These are phyloP conservation scores for Crypturellus undulatus DNA, from an alignment of 2,113 vertebrate species.

Conservation along the genomic window DNA sequence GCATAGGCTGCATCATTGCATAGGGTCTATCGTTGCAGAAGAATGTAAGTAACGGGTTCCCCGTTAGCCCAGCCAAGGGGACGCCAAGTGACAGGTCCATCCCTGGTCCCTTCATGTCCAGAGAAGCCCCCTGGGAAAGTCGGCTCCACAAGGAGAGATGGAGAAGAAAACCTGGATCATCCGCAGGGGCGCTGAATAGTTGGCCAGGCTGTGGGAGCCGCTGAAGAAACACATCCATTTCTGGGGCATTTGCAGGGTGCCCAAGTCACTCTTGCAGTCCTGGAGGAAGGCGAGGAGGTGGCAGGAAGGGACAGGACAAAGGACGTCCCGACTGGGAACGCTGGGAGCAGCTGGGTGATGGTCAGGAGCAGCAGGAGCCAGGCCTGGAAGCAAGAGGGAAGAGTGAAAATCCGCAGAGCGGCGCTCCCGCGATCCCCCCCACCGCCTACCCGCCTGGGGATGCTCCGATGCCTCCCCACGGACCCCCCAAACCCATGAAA, in stretches of 20 bases:
- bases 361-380: neutral
- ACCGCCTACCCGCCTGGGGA: no score
- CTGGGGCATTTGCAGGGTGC: neutral
- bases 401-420: neutral
- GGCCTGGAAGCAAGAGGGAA: neutral
- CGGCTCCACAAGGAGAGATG: neutral
- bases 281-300: neutral
- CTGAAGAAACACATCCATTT: neutral
- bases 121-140: neutral
- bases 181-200: neutral
- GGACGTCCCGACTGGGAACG: neutral
- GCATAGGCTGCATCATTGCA: no score
- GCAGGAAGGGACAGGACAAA: neutral
- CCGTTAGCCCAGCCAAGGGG: fast-evolving
- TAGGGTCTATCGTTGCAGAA: neutral
- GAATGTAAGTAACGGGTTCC: fast-evolving
- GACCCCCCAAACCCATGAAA: no score
- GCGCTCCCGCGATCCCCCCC: no score
- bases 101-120: neutral
- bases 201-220: neutral
- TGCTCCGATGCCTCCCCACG: no score
- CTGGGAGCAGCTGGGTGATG: neutral
- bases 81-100: no score
- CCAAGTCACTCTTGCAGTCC: neutral
- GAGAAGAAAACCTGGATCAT: neutral